These are phyloP conservation scores for Drosophila bocki DNA, from an alignment of 1,140 invertebrate species.

Conservation along the genomic window DNA sequence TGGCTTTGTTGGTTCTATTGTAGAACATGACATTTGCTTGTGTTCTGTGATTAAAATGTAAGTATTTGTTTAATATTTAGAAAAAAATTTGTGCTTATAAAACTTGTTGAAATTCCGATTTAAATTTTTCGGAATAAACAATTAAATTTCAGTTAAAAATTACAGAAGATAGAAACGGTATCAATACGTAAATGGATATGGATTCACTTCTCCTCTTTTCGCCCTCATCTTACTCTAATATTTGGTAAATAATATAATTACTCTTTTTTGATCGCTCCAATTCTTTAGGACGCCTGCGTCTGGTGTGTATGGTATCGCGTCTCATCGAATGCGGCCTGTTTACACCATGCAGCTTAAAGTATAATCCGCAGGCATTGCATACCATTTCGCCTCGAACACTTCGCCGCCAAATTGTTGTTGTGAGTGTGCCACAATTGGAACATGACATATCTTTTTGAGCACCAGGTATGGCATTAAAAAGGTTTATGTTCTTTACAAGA, in stretches of 20 bases:
- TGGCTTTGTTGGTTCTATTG: slow-evolving; percentile 36
- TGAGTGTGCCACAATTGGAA: slow-evolving; percentile 94
- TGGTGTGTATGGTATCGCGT: slow-evolving; percentile 98
- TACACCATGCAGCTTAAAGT: slow-evolving; percentile 96
- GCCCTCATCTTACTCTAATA: not conserved
- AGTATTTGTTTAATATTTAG: not conserved
- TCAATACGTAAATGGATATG: too few relatives aligned
- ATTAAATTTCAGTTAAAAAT: too few relatives aligned
- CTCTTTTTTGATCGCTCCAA: slow-evolving; percentile 86
- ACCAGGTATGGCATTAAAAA: slow-evolving; percentile 55
- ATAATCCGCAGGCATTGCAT: slow-evolving; percentile 97
- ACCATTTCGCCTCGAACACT: slow-evolving; percentile 96
- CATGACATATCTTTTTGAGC: slow-evolving; percentile 90
- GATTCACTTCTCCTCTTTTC: not conserved
- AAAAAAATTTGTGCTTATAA: not conserved
- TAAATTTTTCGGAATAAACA: too few relatives aligned
- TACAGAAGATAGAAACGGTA: too few relatives aligned
- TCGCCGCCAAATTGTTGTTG: slow-evolving; percentile 96
- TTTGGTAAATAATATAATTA: slow-evolving; percentile 31
- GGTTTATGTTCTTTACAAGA: slow-evolving; percentile 47
- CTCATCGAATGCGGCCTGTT: slow-evolving; percentile 97
- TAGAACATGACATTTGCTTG: slow-evolving; percentile 45
- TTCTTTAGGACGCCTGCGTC: slow-evolving; percentile 94
- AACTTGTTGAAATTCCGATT: not conserved
- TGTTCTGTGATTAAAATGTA: slow-evolving; percentile 19